Base-by-base conservation (phyloP, 2,797 vertebrate species). In the Melanotaenia parkinsoni region DNA sequence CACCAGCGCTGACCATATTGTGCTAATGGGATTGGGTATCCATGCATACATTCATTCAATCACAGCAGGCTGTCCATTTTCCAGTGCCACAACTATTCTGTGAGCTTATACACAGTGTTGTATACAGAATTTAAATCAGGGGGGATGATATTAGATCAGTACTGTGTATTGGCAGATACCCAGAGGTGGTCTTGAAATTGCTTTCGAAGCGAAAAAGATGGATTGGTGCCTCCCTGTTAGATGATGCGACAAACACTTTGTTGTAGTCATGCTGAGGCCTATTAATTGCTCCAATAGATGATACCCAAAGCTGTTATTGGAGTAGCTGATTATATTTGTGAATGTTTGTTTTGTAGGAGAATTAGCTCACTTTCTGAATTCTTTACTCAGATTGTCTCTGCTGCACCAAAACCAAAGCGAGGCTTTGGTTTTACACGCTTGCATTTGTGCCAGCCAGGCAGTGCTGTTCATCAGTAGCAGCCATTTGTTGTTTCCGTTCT, bases 21-120 rank as follows among this genome's bases (percentile, higher is more conserved):
- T 30, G 72, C 53, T 40, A 69, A 58, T 58, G 56, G 59, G 54
- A 37, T 63, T 63, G 59, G 33, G 66, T 69, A 63, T 58, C 60
- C 58, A 50, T 63, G 54, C 66, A 58, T 62, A 58, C 59, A 56
- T 70, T 76, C 74, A 76, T 70, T 51, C 73, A 58, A 45, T 70
- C 43, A 4, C 53, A 58, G 66, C 73, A 63, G 45, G 58, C 38
- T 62, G 58, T 67, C 50, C 58, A 37, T 61, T 73, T 74, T 74
- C 47, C 45, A 62, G 38, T 35, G 51, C 51, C 64, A 50, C 72
- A 24, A 22, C 50, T 26, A 3, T 60, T 65, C 28, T 45, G 35
- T 20, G 5, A 51, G 50, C 60, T 62, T 37, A n/a, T 35, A 58
- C 12, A 3, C 28, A 7, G 32, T 26, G 18, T 45, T 3, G 20